Base-by-base conservation (phyloP, 2,888 invertebrate species). In the Alcis repandata region DNA sequence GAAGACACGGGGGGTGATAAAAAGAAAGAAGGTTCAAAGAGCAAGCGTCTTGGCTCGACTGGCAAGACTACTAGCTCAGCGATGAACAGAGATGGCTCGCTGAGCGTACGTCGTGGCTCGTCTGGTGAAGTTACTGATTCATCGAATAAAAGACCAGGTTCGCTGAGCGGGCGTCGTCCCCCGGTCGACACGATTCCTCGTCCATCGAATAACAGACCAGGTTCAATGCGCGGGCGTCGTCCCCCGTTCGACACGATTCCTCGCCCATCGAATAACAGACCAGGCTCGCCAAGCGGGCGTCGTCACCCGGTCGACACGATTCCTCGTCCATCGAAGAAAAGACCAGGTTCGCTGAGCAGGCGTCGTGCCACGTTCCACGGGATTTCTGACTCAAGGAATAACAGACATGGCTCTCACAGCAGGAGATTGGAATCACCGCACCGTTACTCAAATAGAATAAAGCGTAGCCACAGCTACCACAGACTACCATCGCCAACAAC, bases 391-490 rank as follows among this genome's bases (percentile, higher is more conserved):
- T 27, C 27, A 27, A 4, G 3, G 6, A 6, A 49, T 4, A 22
- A 46, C 20, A 2, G 4, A 0, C 7, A 46, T n/a, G 7, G 22
- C 22, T 46, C 13, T 10, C 1, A 1, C 20, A 45, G 2, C 1
- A 27, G 3, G 6, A 2, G 27, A 4, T 27, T 27, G 2, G 27
- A 6, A 27, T 27, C 6, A 27, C 6, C 27, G 27, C 2, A 48
- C 15, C 36, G 36, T n/a, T 7, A 61, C 22, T 9, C 11, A 4
- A 40, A 43, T 22, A 62, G 62, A 51, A 57, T 43, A 8, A 57
- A 45, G 22, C 32, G 62, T 3, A 63, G 62, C 45, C 36, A 56
- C n/a, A 13, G 20, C 32, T 11, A 40, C 6, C 13, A 15, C 4
- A 45, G 46, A 53, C 27, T 15, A 8, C 20, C 22, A 41, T 19